A percentile compares a stretch with the other conserved stretches of the same genome.
Evolutionary conservation across 2,113 vertebrate species (phyloP).

Genomic region (Ceyx margarethae): DNA sequence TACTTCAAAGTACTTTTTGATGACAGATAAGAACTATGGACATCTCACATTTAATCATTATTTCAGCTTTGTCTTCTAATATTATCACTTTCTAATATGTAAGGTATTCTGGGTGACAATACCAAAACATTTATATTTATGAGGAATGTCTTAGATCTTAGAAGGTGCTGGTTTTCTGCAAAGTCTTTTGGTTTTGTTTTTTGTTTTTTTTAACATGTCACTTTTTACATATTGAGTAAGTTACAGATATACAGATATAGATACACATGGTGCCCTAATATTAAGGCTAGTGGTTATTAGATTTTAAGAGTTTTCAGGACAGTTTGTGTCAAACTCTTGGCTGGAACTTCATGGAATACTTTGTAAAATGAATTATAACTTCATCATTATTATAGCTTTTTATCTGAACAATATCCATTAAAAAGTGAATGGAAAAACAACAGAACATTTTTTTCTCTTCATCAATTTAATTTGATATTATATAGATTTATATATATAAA

Average conservation of each 20-base stretch:
- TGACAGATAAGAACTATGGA: neutral
- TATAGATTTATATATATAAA: neutral
- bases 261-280: neutral
- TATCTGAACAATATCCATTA: neutral
- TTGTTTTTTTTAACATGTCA: too few species aligned
- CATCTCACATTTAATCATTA: neutral
- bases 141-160: too few species aligned
- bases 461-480: neutral
- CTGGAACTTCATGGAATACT: neutral
- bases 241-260: neutral
- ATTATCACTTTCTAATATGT: too few species aligned
- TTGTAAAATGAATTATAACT: neutral
- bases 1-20: neutral
- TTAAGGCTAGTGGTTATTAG: neutral
- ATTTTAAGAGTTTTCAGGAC: neutral
- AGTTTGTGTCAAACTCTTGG: neutral
- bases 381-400: neutral
- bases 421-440: neutral
- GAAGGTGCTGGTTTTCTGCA: too few species aligned
- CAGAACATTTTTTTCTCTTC: neutral
- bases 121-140: too few species aligned
- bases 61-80: constrained; percentile 12
- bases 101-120: too few species aligned
- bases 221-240: neutral
- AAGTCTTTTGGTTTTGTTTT: too few species aligned